Conservation (phyloP, 2,888 invertebrate genomes). For the Gymnocheta viridis region DNA sequence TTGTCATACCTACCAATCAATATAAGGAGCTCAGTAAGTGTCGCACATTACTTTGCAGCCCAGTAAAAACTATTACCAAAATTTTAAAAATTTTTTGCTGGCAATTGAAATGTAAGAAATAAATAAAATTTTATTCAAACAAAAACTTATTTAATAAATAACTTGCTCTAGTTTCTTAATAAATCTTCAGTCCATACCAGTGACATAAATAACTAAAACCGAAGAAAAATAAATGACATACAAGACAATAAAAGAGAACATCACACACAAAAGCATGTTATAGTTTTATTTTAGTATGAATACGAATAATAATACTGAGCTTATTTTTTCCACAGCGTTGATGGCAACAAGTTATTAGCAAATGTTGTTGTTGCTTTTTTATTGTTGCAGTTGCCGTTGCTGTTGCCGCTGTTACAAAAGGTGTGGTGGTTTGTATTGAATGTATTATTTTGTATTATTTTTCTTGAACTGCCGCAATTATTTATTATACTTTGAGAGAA, state of each 20-base stretch:
- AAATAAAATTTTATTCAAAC: background rate
- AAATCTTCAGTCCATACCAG: background rate
- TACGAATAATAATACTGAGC: background rate
- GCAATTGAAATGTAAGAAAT: too few species aligned
- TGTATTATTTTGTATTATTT: constrained; percentile 49
- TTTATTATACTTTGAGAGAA: background rate
- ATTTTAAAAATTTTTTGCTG: too few species aligned
- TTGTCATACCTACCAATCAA: too few species aligned
- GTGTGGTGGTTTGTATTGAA: constrained; percentile 62
- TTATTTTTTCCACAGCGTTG: constrained; percentile 26
- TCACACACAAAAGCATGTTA: constrained; percentile 33
- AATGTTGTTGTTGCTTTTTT: constrained; percentile 33
- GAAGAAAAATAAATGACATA: background rate
- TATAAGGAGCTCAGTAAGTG: too few species aligned
- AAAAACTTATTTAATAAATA: background rate
- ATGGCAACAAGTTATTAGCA: constrained; percentile 58
- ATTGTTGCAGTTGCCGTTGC: too few species aligned
- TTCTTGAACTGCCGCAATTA: constrained; percentile 50
- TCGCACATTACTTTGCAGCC: too few species aligned
- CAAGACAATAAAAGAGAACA: background rate
- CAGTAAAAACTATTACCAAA: too few species aligned
- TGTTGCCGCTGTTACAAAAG: constrained; percentile 49
- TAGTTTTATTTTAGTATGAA: constrained; percentile 33
- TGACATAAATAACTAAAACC: constrained; percentile 17
- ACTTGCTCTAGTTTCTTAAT: constrained; percentile 15